Percentiles rank a stretch among this genome's conserved stretches.
Evolutionary conservation across 2,888 invertebrate species (phyloP).

Genomic region (Flexamia atlantica): DNA sequence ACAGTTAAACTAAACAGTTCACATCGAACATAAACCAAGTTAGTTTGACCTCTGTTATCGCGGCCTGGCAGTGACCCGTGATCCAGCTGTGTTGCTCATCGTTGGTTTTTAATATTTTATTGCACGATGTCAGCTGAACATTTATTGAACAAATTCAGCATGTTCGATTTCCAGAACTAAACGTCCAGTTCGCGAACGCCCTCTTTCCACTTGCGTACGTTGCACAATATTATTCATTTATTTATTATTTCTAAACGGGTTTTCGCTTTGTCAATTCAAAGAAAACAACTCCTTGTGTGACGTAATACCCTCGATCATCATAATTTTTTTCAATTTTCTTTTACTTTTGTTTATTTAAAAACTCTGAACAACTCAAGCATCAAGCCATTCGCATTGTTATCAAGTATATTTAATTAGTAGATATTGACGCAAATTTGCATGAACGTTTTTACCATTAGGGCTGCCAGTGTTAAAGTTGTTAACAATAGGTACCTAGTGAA

Average conservation of each 20-base stretch:
- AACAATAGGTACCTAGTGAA: too few relatives aligned
- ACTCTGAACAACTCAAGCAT: too few relatives aligned
- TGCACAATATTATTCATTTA: background rate
- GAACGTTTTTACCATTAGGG: too few relatives aligned
- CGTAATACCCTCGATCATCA: too few relatives aligned
- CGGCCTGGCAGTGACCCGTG: background rate
- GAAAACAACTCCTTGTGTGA: background rate
- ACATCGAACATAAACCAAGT: too few relatives aligned
- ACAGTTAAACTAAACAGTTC: too few relatives aligned
- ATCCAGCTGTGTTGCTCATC: background rate
- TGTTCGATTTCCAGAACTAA: background rate
- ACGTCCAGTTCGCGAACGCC: background rate
- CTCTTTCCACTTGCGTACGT: background rate
- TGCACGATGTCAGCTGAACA: background rate
- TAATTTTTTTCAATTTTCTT: too few relatives aligned
- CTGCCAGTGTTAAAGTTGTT: too few relatives aligned
- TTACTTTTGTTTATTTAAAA: too few relatives aligned
- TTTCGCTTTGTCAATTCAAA: background rate
- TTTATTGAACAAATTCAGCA: constrained; percentile 8
- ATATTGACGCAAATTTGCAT: too few relatives aligned
- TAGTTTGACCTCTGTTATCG: background rate
- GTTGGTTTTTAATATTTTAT: background rate
- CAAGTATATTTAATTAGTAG: too few relatives aligned
- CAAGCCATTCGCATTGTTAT: too few relatives aligned
- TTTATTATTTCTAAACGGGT: background rate